These are phyloP conservation scores for Apamea epomidion DNA, from an alignment of 2,888 invertebrate genomes.

Conservation along the genomic window DNA sequence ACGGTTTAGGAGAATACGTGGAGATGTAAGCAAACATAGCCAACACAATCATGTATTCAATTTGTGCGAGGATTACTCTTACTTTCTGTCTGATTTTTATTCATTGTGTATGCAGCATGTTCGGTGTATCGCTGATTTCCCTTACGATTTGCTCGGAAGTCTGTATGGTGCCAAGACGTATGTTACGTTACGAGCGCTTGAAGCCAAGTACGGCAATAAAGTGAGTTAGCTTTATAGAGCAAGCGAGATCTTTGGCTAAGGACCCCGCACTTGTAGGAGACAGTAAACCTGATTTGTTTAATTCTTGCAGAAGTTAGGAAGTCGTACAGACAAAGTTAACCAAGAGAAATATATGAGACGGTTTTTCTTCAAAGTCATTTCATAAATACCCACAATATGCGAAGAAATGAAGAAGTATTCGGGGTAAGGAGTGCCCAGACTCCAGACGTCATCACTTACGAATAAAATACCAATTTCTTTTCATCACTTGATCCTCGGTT, in stretches of 20 bases:
- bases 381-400: neutral
- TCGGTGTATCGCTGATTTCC: slow-evolving; percentile 54
- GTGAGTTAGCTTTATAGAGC: slow-evolving; percentile 58
- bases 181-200: slow-evolving; percentile 49
- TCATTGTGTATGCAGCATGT: slow-evolving; percentile 61
- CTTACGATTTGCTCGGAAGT: slow-evolving; percentile 53
- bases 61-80: slow-evolving; percentile 84
- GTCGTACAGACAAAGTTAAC: slow-evolving; percentile 11
- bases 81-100: slow-evolving; percentile 74
- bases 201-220: slow-evolving; percentile 55
- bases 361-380: neutral
- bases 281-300: slow-evolving; percentile 54
- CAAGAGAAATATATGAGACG: neutral
- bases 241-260: slow-evolving; percentile 53
- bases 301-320: slow-evolving; percentile 19
- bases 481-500: slow-evolving; percentile 46
- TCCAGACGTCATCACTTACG: slow-evolving; percentile 24
- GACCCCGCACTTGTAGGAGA: slow-evolving; percentile 30
- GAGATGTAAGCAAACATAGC: slow-evolving; percentile 81
- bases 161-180: slow-evolving; percentile 52
- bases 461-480: slow-evolving; percentile 54
- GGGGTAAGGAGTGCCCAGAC: slow-evolving; percentile 5
- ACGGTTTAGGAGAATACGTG: slow-evolving; percentile 80
- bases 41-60: slow-evolving; percentile 86
- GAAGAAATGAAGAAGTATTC: slow-evolving; percentile 13